Percentiles rank a stretch among this genome's conserved stretches.
Evolutionary conservation across 2,797 vertebrate species (phyloP).

Genomic region (Chaetophractus vellerosus): DNA sequence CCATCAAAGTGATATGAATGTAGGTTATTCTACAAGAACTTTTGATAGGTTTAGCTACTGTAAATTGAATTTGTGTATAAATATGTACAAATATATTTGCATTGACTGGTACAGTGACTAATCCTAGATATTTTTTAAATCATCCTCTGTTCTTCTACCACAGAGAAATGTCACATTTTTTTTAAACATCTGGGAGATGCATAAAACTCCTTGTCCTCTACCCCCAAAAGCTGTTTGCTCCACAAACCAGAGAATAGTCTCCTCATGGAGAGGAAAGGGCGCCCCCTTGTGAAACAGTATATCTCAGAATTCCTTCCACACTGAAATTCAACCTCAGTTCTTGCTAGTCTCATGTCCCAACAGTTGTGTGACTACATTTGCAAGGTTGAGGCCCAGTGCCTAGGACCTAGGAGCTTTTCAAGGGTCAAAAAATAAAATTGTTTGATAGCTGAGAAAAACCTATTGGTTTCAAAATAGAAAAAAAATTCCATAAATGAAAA

Average conservation of each 20-base stretch:
- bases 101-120: conserved; percentile 7
- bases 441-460: conserved; percentile 29
- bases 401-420: not conserved
- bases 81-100: conserved; percentile 9
- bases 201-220: not conserved
- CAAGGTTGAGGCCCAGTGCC: not conserved
- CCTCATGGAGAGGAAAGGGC: conserved; percentile 18
- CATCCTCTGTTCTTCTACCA: not conserved
- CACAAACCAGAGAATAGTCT: not conserved
- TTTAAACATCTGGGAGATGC: not conserved
- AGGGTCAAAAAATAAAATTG: not conserved
- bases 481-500: conserved; percentile 47
- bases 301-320: not conserved
- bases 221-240: not conserved
- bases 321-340: not conserved
- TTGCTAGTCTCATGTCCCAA: not conserved
- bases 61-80: conserved; percentile 11
- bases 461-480: not conserved
- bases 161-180: not conserved
- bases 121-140: conserved; percentile 44
- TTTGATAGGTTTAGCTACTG: not conserved
- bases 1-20: not conserved
- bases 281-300: conserved; percentile 55
- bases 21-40: not conserved
- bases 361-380: not conserved